Percentiles rank a stretch among this genome's conserved stretches.
These are phyloP conservation scores for Habrosyne pyritoides DNA, from an alignment of 2,888 invertebrate species.

Conservation along the genomic window DNA sequence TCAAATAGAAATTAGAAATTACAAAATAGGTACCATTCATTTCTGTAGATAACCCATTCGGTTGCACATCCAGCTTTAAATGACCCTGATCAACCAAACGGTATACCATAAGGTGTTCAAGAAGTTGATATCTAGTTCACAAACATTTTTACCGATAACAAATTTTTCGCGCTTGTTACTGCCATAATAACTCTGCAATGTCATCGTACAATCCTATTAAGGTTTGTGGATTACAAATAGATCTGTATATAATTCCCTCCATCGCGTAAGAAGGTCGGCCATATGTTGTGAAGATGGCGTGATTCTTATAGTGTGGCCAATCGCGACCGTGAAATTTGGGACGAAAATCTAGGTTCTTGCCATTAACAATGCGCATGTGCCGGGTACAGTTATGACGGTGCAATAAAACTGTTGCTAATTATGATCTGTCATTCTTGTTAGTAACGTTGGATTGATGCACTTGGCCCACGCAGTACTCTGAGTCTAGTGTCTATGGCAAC, in stretches of 20 bases:
- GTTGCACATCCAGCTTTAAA: no score
- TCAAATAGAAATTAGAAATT: no score
- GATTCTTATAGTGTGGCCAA: constrained; percentile 29
- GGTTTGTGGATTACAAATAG: constrained; percentile 16
- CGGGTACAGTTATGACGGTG: neutral
- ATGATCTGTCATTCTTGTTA: constrained; percentile 13
- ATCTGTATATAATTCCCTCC: constrained; percentile 28
- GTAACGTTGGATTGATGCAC: neutral
- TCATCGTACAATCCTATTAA: constrained; percentile 7
- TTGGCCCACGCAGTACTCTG: neutral
- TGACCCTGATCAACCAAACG: no score
- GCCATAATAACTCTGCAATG: neutral
- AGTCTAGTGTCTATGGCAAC: neutral
- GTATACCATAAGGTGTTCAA: neutral
- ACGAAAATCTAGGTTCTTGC: constrained; percentile 62
- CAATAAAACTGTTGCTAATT: constrained; percentile 6
- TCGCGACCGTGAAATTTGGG: constrained; percentile 64
- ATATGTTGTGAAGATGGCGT: constrained; percentile 27
- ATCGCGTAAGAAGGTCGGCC: constrained; percentile 38
- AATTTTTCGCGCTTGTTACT: neutral
- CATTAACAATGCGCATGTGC: constrained; percentile 36
- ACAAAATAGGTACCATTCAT: no score
- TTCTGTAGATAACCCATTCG: no score
- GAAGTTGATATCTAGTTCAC: neutral
- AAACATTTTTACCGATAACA: neutral